Evolutionary conservation across 2,113 vertebrate genomes (phyloP).

Genomic region (Hippoglossus stenolepis): DNA sequence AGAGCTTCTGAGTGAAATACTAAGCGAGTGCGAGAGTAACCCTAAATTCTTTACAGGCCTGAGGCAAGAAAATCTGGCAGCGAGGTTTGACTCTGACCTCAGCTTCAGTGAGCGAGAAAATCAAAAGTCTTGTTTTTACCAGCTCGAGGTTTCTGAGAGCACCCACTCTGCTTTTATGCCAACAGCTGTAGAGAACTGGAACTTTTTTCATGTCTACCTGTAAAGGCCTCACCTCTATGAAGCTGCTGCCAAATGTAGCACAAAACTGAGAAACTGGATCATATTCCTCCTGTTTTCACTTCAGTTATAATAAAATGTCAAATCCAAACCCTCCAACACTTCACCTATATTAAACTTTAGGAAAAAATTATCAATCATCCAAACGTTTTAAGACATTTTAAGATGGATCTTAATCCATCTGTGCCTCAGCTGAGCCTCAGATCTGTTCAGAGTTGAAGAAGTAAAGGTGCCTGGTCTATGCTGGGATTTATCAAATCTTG

Average conservation of each 20-base stretch:
- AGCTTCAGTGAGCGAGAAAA: slow-evolving; percentile 8
- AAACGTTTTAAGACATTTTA: neutral
- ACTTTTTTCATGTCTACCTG: slow-evolving; percentile 3
- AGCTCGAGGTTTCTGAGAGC: neutral
- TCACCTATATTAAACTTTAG: neutral
- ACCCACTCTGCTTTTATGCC: slow-evolving; percentile 1
- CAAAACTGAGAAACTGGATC: neutral
- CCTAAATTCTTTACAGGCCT: slow-evolving; percentile 33
- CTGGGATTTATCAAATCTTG: neutral
- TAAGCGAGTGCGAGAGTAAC: slow-evolving; percentile 15
- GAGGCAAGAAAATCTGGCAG: slow-evolving; percentile 31
- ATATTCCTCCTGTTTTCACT: neutral
- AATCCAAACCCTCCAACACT: neutral
- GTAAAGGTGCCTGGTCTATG: neutral
- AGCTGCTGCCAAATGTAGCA: slow-evolving; percentile 5
- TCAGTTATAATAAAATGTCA: neutral
- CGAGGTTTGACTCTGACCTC: slow-evolving; percentile 22
- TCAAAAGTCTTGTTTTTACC: slow-evolving; percentile 19
- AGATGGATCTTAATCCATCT: neutral
- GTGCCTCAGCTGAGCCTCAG: neutral
- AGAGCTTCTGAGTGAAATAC: slow-evolving; percentile 29
- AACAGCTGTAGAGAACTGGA: neutral
- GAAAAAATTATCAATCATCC: neutral
- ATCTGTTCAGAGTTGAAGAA: neutral
- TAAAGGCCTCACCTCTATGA: neutral